Evolutionary conservation across 2,888 invertebrate genomes (phyloP).

Genomic region (Heliconius aoede): DNA sequence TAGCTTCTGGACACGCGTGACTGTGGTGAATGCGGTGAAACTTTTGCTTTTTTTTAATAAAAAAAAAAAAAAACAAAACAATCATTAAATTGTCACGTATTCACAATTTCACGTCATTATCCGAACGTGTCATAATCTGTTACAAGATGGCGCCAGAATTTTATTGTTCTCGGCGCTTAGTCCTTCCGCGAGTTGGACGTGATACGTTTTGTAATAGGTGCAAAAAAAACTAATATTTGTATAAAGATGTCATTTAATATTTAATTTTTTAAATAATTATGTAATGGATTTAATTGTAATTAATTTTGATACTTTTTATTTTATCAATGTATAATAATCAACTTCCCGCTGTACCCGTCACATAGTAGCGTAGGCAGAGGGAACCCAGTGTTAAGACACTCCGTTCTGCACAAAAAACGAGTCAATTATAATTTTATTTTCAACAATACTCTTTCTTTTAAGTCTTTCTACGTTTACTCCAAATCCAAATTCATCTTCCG

Average conservation of each 20-base stretch:
- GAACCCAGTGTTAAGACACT: no score
- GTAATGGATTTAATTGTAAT: no score
- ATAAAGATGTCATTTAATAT: neutral
- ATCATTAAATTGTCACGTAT: conserved; percentile 70
- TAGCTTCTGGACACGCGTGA: conserved; percentile 70
- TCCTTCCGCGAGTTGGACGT: conserved; percentile 50
- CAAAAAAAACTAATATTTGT: conserved; percentile 13
- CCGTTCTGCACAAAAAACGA: neutral
- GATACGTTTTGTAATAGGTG: conserved; percentile 47
- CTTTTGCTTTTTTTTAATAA: conserved; percentile 73
- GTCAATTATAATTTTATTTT: conserved; percentile 9
- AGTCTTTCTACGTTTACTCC: conserved; percentile 36
- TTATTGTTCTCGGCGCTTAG: conserved; percentile 68
- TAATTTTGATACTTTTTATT: no score
- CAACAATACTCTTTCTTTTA: no score
- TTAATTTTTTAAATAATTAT: no score
- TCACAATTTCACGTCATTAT: conserved; percentile 78
- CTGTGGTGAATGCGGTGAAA: conserved; percentile 60
- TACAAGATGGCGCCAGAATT: conserved; percentile 76
- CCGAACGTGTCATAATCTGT: conserved; percentile 76
- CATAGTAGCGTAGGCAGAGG: no score
- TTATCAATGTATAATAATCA: no score
- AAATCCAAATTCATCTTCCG: conserved; percentile 58
- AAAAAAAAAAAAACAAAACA: conserved; percentile 48
- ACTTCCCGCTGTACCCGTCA: no score